A percentile compares a stretch with the other conserved stretches of the same genome.
Evolutionary conservation across 1,140 invertebrate species (phyloP).

Genomic region (Drosophila biarmipes): DNA sequence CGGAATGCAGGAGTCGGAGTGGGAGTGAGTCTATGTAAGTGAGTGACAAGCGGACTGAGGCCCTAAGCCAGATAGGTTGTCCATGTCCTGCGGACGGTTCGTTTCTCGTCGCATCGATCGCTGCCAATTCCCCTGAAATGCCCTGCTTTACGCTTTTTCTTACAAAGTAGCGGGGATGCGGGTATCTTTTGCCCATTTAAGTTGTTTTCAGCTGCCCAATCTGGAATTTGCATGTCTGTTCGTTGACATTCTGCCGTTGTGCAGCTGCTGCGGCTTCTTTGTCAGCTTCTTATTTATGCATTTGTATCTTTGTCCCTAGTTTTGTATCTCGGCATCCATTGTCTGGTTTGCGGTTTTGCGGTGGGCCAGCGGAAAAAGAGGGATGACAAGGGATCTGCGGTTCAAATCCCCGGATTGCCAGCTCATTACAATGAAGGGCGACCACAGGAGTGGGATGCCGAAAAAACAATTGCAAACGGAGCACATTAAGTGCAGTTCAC

Average conservation of each 20-base stretch:
- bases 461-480: constrained; percentile 48
- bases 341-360: constrained; percentile 23
- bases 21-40: not conserved
- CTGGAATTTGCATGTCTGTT: constrained; percentile 49
- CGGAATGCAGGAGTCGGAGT: not conserved
- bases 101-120: constrained; percentile 12
- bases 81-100: constrained; percentile 8
- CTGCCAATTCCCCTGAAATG: constrained; percentile 8
- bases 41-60: constrained; percentile 13
- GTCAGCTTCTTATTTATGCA: constrained; percentile 50
- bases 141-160: constrained; percentile 5
- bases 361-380: no score
- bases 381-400: not conserved
- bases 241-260: constrained; percentile 40
- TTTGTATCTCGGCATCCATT: constrained; percentile 21
- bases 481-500: constrained; percentile 69
- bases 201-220: constrained; percentile 32
- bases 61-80: constrained; percentile 11
- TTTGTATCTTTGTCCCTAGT: constrained; percentile 22
- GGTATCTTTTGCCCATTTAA: constrained; percentile 21
- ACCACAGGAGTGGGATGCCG: constrained; percentile 20
- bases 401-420: constrained; percentile 13
- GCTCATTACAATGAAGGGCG: constrained; percentile 50
- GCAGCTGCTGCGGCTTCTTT: constrained; percentile 50
- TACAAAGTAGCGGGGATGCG: constrained; percentile 36